Evolutionary conservation across 2,888 invertebrate genomes (phyloP).

Genomic region (Stenotaenia linearis): DNA sequence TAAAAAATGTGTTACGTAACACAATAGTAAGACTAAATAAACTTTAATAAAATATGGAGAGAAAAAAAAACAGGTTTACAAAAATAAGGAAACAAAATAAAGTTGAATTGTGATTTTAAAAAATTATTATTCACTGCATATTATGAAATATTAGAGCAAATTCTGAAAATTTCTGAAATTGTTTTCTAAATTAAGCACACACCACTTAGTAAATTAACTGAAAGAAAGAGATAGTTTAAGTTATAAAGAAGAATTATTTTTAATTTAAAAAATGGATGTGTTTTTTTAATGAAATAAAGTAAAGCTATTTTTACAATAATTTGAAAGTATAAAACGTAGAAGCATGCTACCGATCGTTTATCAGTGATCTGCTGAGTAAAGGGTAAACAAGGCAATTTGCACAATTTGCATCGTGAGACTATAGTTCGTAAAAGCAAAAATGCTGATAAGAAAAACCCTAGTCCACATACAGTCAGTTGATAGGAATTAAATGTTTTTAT

Average conservation of each 20-base stretch:
- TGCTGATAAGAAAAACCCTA: background rate
- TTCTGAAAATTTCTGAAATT: background rate
- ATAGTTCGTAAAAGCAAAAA: background rate
- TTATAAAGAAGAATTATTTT: too few relatives aligned
- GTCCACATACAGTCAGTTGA: constrained; percentile 2
- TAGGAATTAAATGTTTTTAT: constrained; percentile 22
- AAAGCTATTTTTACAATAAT: background rate
- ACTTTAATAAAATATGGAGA: background rate
- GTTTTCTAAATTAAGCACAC: too few relatives aligned
- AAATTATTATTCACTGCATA: too few relatives aligned
- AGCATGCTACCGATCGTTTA: constrained; percentile 20
- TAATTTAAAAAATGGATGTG: too few relatives aligned
- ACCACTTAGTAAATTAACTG: background rate
- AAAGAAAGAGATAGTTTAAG: too few relatives aligned
- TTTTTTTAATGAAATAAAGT: too few relatives aligned
- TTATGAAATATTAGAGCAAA: too few relatives aligned
- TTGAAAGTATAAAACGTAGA: background rate
- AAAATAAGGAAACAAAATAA: background rate
- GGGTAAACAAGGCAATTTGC: constrained; percentile 26
- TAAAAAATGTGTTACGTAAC: background rate
- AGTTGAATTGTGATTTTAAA: background rate
- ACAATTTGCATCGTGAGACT: constrained; percentile 26
- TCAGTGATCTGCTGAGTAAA: constrained; percentile 26
- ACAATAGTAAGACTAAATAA: background rate
- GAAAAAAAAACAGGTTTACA: background rate